These are phyloP conservation scores for Heliconius erato DNA, from an alignment of 2,888 invertebrate genomes.

Conservation along the genomic window DNA sequence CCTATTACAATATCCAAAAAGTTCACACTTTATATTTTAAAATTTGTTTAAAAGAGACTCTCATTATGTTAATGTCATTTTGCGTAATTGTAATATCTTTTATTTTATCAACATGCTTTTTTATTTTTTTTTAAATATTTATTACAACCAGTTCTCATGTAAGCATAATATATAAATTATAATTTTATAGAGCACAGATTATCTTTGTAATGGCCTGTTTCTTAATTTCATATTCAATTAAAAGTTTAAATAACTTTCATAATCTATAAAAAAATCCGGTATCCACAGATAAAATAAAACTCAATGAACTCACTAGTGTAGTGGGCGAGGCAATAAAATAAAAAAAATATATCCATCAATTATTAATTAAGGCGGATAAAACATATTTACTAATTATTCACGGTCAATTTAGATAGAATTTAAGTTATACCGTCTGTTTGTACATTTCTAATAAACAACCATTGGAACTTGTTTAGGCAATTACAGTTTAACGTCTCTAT, in stretches of 20 bases:
- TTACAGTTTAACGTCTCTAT: background rate
- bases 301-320: constrained; percentile 28
- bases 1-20: too few species aligned
- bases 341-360: constrained; percentile 29
- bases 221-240: constrained; percentile 16
- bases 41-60: background rate
- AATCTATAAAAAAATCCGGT: constrained; percentile 35
- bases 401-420: constrained; percentile 38
- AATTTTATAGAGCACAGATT: background rate
- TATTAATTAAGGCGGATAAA: constrained; percentile 35
- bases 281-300: constrained; percentile 39
- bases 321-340: constrained; percentile 42
- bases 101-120: background rate
- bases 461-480: background rate
- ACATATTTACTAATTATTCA: constrained; percentile 38
- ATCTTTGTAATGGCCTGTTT: constrained; percentile 8
- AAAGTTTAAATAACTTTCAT: constrained; percentile 19
- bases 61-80: background rate
- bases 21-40: too few species aligned
- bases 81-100: background rate
- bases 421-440: background rate
- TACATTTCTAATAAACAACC: constrained; percentile 12
- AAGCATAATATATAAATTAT: constrained; percentile 6
- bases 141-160: background rate
- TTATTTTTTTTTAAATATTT: background rate